phyloP scores from a whole-genome alignment of 2,888 invertebrate genomes.

The Apotomis capreana region DNA sequence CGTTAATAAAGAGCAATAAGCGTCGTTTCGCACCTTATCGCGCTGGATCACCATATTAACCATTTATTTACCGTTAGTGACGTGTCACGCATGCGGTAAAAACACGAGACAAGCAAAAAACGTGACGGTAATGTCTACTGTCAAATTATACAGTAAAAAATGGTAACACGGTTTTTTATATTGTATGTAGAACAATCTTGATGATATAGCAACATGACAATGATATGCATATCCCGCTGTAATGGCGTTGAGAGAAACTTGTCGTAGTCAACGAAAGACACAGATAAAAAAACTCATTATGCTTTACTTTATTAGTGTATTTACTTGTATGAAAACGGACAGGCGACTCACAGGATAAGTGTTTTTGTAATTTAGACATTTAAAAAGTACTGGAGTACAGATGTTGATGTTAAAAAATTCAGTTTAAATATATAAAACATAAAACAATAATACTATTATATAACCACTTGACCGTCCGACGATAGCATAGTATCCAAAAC shows the following conservation, averaged over 20 bases:
- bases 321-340: no score
- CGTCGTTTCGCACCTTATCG: conserved; percentile 51
- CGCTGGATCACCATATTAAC: conserved; percentile 51
- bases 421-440: no score
- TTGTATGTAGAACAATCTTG: conserved; percentile 3
- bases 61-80: conserved; percentile 50
- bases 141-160: conserved; percentile 25
- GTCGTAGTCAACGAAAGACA: not conserved
- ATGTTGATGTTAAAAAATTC: no score
- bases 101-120: conserved; percentile 29
- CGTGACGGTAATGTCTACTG: conserved; percentile 26
- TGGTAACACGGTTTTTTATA: conserved; percentile 3
- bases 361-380: no score
- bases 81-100: conserved; percentile 46
- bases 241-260: not conserved
- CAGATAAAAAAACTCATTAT: no score
- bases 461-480: no score
- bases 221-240: not conserved
- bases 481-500: no score
- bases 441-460: no score
- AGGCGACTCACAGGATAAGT: no score
- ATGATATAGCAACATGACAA: not conserved
- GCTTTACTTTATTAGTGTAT: no score
- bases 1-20: conserved; percentile 47
- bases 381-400: no score